Percentiles rank a stretch among this genome's conserved stretches.
These are phyloP conservation scores for Temnothorax curvispinosus DNA, from an alignment of 1,140 invertebrate species.

Conservation along the genomic window DNA sequence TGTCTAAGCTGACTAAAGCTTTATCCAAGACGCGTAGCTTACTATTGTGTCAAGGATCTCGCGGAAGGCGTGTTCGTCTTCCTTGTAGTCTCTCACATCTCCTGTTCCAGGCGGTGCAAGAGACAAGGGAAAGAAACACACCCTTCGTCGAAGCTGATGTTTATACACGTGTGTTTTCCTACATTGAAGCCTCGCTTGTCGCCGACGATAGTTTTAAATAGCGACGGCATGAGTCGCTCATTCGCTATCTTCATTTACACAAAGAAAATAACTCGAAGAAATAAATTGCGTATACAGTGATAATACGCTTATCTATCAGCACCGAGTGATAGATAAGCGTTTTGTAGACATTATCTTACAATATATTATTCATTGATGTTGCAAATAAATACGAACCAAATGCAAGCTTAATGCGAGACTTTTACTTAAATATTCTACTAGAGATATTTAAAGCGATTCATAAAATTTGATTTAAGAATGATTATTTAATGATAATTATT, in stretches of 20 bases:
- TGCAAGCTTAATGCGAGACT: not conserved
- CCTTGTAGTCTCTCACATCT: not conserved
- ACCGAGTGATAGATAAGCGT: not conserved
- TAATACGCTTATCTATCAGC: not conserved
- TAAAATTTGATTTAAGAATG: not conserved
- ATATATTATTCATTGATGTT: not conserved
- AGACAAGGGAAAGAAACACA: not conserved
- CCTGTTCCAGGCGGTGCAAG: not conserved
- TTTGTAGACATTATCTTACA: not conserved
- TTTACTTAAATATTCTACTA: not conserved
- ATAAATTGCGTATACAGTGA: not conserved
- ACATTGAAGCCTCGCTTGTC: not conserved
- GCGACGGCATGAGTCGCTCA: not conserved
- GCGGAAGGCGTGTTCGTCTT: not conserved
- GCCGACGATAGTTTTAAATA: slow-evolving; percentile 13
- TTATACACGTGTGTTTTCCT: slow-evolving; percentile 48
- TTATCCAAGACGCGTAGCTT: not conserved
- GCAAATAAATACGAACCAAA: not conserved
- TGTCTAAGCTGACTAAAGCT: slow-evolving; percentile 19
- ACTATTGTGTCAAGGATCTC: slow-evolving; percentile 24
- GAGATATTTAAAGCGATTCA: not conserved
- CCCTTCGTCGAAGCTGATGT: slow-evolving; percentile 31
- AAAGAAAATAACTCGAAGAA: not conserved
- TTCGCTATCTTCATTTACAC: not conserved
- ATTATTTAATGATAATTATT: not conserved